Conservation (phyloP, 2,888 invertebrate species). For the Drosophila pseudotakahashii region DNA sequence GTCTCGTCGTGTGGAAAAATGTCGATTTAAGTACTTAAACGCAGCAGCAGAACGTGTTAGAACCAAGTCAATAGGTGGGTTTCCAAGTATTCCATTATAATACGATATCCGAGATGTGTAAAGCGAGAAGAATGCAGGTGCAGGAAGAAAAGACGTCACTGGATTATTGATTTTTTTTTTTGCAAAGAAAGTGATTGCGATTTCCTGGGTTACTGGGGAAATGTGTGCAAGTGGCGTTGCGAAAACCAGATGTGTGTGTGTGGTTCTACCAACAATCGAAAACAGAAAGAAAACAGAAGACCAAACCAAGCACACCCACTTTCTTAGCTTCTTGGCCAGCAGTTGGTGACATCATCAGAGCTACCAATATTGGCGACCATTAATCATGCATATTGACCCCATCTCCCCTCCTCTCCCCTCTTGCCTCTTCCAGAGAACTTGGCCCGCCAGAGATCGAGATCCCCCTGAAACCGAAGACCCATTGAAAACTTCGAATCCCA, state of each 20-base stretch:
- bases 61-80: slow-evolving; percentile 41
- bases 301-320: slow-evolving; percentile 2
- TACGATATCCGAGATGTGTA: no score
- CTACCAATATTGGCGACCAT: slow-evolving; percentile 50
- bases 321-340: slow-evolving; percentile 47
- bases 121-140: no score
- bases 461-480: background rate
- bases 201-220: background rate
- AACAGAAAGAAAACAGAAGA: no score
- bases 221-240: background rate
- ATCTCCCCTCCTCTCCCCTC: no score
- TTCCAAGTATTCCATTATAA: background rate
- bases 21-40: slow-evolving; percentile 49
- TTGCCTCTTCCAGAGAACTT: slow-evolving; percentile 10
- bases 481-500: slow-evolving; percentile 1
- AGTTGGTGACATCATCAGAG: slow-evolving; percentile 73
- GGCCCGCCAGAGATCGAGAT: background rate
- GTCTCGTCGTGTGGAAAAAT: slow-evolving; percentile 52
- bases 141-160: slow-evolving; percentile 14
- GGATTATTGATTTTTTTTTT: slow-evolving; percentile 45
- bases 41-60: slow-evolving; percentile 18
- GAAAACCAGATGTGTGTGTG: background rate
- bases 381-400: slow-evolving; percentile 17
- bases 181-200: slow-evolving; percentile 7
- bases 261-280: background rate